Base-by-base conservation (phyloP, 1,140 invertebrate species). In the Bursaphelenchus mucronatus region DNA sequence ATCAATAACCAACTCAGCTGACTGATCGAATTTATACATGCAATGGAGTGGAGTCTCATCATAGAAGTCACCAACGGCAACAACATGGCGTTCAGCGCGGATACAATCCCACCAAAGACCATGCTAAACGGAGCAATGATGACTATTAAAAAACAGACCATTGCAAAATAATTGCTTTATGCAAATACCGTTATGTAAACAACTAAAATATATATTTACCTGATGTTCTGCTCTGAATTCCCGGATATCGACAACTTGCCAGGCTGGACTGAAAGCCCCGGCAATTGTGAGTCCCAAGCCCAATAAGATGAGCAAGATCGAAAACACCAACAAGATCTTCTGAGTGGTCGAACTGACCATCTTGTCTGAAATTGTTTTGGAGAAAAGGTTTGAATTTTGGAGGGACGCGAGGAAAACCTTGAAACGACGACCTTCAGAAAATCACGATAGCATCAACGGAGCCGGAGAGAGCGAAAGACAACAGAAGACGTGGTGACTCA, bases 31-130 rank as follows among this genome's bases (percentile, higher is more conserved):
- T 67, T 79, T 79, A 63, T 79, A 82, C 73, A 75, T 75, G 61
- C 76, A 79, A 55, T 79, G 76, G 15, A 79, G 68, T 15, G 79
- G 79, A 40, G 79, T 68, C 64, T 79, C 77, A 61, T 81, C 77
- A 62, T 79, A 79, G 61, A 79, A 79, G 58, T 79, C 77, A 9
- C 77, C 77, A 19, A 79, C 77, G 39, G 77, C 80, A 17, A 81
- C 57, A 39, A 41, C 57, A 39, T 59, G 57, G 13, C 41, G 57
- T 54, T 79, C 79, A 19, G 72, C 76, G 19, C 79, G 69, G 52
- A 81, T 68, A 51, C 77, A 79, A 65, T 79, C 77, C 77, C 77
- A 79, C 77, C 77, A 79, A 15, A 79, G 70, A 30, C 77, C 77
- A 51, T 79, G 77, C 68, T 78, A 51, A 70, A 70, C 49, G 8